phyloP scores from a whole-genome alignment of 2,113 vertebrate genomes.

The Collichthys lucidus region DNA sequence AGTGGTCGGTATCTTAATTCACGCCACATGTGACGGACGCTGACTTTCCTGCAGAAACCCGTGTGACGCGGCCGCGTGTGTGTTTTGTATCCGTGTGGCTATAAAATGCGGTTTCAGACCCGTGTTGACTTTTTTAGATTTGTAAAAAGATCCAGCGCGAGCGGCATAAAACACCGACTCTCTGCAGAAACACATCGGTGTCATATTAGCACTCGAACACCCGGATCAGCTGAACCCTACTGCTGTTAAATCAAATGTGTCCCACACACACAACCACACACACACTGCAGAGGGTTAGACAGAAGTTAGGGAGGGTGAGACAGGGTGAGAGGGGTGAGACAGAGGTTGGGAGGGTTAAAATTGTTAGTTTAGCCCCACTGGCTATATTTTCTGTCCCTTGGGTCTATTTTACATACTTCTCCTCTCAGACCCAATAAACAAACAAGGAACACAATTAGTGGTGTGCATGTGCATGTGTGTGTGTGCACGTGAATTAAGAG shows the following conservation, averaged over 20 bases:
- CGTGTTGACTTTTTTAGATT: no score
- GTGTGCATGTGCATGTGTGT: not conserved
- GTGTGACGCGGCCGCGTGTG: no score
- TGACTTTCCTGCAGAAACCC: no score
- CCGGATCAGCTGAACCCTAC: not conserved
- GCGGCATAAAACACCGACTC: not conserved
- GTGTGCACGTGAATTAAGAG: slow-evolving; percentile 15
- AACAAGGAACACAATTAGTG: slow-evolving; percentile 62
- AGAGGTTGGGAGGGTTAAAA: slow-evolving; percentile 36
- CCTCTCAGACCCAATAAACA: slow-evolving; percentile 65
- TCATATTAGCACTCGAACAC: not conserved
- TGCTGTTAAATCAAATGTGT: not conserved
- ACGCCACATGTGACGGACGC: no score
- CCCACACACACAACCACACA: not conserved
- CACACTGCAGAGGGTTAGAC: not conserved
- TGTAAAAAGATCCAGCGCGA: not conserved
- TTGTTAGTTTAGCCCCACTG: slow-evolving; percentile 47
- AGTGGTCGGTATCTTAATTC: no score
- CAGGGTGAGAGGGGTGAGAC: slow-evolving; percentile 11
- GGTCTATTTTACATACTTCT: slow-evolving; percentile 71
- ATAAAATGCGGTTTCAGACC: no score
- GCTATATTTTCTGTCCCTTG: slow-evolving; percentile 50
- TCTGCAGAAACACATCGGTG: not conserved
- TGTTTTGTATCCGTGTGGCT: no score
- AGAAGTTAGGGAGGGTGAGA: not conserved